Evolutionary conservation across 2,113 vertebrate species (phyloP).

Genomic region (Channa argus): DNA sequence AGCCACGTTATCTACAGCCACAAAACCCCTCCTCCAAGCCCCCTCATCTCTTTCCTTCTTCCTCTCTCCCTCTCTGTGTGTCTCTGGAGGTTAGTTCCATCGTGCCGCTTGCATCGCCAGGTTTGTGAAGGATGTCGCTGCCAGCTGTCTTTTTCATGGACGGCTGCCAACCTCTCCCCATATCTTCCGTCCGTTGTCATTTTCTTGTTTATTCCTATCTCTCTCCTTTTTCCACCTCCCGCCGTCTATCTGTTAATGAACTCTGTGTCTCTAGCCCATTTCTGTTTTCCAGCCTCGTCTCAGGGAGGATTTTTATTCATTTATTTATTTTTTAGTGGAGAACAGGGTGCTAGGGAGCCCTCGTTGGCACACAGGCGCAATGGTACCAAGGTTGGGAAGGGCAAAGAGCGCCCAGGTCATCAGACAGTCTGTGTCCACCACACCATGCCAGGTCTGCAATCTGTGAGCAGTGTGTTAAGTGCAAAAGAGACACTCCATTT

Average conservation of each 20-base stretch:
- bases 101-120: slow-evolving; percentile 70
- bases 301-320: slow-evolving; percentile 11
- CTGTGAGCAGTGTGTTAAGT: slow-evolving; percentile 74
- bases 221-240: slow-evolving; percentile 41
- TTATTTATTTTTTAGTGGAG: slow-evolving; percentile 3
- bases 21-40: slow-evolving; percentile 34
- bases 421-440: slow-evolving; percentile 61
- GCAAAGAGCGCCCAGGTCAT: slow-evolving; percentile 52
- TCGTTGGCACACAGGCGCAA: slow-evolving; percentile 52
- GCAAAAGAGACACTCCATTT: slow-evolving; percentile 61
- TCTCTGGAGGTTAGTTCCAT: slow-evolving; percentile 76
- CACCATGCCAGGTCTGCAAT: slow-evolving; percentile 66
- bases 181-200: slow-evolving; percentile 73
- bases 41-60: slow-evolving; percentile 52
- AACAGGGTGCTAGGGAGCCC: slow-evolving; percentile 26
- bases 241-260: slow-evolving; percentile 72
- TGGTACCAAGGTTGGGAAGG: slow-evolving; percentile 71
- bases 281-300: slow-evolving; percentile 40
- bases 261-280: slow-evolving; percentile 51
- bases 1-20: slow-evolving; percentile 63
- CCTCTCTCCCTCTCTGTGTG: slow-evolving; percentile 32
- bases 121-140: slow-evolving; percentile 84
- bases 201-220: slow-evolving; percentile 74
- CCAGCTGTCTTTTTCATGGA: slow-evolving; percentile 85
- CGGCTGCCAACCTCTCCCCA: slow-evolving; percentile 71